phyloP scores from a whole-genome alignment of 2,888 invertebrate species.

The Epiperipatus broadwayi region DNA sequence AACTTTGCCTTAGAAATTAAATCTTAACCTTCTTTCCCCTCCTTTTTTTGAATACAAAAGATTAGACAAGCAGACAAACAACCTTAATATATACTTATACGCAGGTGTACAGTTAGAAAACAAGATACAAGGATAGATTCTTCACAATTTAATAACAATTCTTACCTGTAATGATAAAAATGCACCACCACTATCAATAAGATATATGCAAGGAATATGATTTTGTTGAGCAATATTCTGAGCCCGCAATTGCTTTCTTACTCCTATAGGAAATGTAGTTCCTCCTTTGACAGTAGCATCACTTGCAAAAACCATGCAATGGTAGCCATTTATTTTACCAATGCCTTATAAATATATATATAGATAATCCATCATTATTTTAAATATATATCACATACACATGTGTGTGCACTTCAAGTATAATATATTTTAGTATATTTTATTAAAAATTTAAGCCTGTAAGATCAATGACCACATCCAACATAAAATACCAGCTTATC shows the following conservation, averaged over 20 bases:
- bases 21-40: too few relatives aligned
- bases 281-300: conserved; percentile 36
- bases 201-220: conserved; percentile 29
- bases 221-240: conserved; percentile 30
- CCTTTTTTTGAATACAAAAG: too few relatives aligned
- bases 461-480: too few relatives aligned
- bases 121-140: not conserved
- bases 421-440: not conserved
- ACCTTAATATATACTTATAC: too few relatives aligned
- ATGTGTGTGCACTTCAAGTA: conserved; percentile 1
- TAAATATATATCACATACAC: too few relatives aligned
- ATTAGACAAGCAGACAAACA: too few relatives aligned
- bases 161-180: conserved; percentile 33
- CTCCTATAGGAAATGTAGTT: conserved; percentile 31
- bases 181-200: conserved; percentile 35
- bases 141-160: conserved; percentile 1
- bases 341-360: conserved; percentile 26
- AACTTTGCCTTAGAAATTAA: too few relatives aligned
- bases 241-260: conserved; percentile 30
- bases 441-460: not conserved
- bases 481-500: too few relatives aligned
- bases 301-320: conserved; percentile 30
- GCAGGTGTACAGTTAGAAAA: conserved; percentile 14
- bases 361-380: too few relatives aligned
- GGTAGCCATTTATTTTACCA: conserved; percentile 28